A percentile compares a stretch with the other conserved stretches of the same genome.
Conservation (phyloP, 2,113 vertebrate species). For the Todiramphus saurophagus region DNA sequence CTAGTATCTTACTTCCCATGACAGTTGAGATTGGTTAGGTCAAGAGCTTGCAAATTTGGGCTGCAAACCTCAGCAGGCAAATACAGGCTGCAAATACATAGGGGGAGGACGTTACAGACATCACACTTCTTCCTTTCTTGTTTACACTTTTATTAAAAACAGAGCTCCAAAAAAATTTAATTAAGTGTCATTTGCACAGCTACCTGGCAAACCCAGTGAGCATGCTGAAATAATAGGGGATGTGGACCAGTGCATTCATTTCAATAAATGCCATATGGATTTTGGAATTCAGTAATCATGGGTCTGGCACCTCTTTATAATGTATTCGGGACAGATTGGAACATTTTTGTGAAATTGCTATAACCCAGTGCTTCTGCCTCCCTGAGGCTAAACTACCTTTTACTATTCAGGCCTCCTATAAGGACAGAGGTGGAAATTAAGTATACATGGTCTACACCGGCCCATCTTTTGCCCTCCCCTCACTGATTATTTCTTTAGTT, state of each 20-base stretch:
- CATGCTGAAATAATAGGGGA: not conserved
- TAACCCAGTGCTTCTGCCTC: not conserved
- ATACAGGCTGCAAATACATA: not conserved
- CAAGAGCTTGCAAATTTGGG: not conserved
- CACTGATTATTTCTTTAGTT: not conserved
- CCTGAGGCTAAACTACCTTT: not conserved
- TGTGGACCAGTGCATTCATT: not conserved
- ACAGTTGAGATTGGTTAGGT: not conserved
- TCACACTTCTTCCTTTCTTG: not conserved
- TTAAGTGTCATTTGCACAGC: not conserved
- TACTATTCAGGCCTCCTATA: not conserved
- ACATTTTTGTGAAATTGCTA: not conserved
- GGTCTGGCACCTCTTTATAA: conserved; percentile 22
- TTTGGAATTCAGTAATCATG: not conserved
- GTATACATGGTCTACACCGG: not conserved
- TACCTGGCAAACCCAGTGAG: not conserved
- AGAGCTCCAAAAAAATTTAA: not conserved
- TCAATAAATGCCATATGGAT: conserved; percentile 9
- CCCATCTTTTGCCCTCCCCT: not conserved
- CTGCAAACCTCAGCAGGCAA: not conserved
- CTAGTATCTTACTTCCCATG: not conserved
- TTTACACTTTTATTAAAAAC: not conserved
- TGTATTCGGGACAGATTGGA: not conserved
- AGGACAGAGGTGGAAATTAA: not conserved
- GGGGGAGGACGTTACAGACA: not conserved